Conservation (phyloP, 2,797 vertebrate genomes). For the Platyrinchus mystaceus region DNA sequence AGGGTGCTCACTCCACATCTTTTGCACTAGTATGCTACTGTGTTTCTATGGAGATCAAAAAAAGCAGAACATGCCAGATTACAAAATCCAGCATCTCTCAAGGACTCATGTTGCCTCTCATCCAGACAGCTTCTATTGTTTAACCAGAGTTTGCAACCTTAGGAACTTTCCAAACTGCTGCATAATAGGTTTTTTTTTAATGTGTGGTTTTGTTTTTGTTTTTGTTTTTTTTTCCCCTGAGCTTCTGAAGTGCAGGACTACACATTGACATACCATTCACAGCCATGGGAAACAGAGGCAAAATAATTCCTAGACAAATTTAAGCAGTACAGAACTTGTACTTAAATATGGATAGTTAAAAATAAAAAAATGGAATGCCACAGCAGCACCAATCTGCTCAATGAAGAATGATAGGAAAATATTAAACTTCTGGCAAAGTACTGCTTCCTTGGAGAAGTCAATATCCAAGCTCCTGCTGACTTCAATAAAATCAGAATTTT, state of each 20-base stretch:
- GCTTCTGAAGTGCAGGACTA: background rate
- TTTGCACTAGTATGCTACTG: background rate
- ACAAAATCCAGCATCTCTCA: background rate
- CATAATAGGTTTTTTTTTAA: accelerated
- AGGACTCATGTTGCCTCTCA: background rate
- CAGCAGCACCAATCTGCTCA: background rate
- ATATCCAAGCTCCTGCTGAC: background rate
- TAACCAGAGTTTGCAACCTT: background rate
- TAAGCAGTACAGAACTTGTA: background rate
- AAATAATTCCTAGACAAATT: background rate
- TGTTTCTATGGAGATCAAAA: background rate
- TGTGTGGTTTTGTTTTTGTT: no score
- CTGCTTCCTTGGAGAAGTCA: background rate
- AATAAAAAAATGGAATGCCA: background rate
- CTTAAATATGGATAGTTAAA: background rate
- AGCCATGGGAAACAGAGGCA: background rate
- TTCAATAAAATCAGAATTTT: background rate
- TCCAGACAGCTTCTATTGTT: background rate
- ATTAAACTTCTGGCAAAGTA: background rate
- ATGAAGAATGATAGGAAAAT: background rate
- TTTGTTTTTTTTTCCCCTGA: background rate
- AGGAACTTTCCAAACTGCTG: background rate
- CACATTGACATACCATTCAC: background rate
- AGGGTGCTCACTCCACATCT: background rate
- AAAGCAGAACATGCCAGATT: background rate